Evolutionary conservation across 1,140 invertebrate species (phyloP).

Genomic region (Phthorimaea operculella): DNA sequence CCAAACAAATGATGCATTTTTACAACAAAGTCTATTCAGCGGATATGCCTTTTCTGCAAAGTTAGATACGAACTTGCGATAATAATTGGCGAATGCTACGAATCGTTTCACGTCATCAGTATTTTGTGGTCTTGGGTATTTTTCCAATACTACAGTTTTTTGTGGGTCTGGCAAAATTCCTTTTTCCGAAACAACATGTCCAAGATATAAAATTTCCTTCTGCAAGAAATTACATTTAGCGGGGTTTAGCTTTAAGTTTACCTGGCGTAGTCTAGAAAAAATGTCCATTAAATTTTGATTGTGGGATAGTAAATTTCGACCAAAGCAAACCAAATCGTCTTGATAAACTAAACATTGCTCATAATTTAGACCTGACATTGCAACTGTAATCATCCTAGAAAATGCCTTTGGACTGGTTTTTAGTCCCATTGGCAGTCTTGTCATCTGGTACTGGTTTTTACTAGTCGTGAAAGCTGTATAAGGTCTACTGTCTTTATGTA

Average conservation of each 20-base stretch:
- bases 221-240: too few species aligned
- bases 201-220: not conserved
- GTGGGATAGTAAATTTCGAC: not conserved
- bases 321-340: not conserved
- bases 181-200: not conserved
- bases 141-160: not conserved
- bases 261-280: not conserved
- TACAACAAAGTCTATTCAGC: not conserved
- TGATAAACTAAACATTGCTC: too few species aligned
- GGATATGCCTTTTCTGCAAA: constrained; percentile 3
- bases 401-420: too few species aligned
- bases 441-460: too few species aligned
- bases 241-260: not conserved
- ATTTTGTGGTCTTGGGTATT: not conserved
- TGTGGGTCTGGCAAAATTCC: not conserved
- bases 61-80: not conserved
- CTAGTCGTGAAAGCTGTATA: too few species aligned
- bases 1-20: constrained; percentile 1
- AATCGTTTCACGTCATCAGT: constrained; percentile 1
- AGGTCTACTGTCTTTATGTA: too few species aligned
- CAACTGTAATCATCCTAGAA: too few species aligned
- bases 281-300: not conserved
- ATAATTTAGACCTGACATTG: too few species aligned
- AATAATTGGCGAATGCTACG: constrained; percentile 1
- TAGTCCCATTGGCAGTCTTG: too few species aligned